Evolutionary conservation across 2,888 invertebrate species (phyloP), one percentile per base, ranked within the genome.

Genomic region (Oscheius sp.): DNA sequence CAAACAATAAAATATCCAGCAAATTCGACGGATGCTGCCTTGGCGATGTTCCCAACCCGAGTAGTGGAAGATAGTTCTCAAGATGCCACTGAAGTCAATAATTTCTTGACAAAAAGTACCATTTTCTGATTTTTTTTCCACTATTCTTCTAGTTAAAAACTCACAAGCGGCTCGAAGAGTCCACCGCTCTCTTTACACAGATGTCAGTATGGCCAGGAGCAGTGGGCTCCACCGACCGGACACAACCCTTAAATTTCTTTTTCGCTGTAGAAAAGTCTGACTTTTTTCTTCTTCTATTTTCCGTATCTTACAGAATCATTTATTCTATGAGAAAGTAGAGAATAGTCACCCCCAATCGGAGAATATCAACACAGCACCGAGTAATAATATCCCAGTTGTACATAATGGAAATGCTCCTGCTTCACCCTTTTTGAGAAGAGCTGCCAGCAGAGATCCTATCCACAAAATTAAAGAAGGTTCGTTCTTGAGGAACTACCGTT

Each of bases 401-500:
- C 20, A 48, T 48, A 48, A 48, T 48, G 48, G 48, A 3, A 29
- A 12, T 2, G 27, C 17, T 17, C 50, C 66, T 6, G 20, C 53
- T 31, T 66, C 66, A 3, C 66, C 66, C 10, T 66, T 66, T 57
- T 45, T 66, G 17, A 31, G 66, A 31, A 39, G 66, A 17, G 34
- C 55, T 20, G 66, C 55, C 5, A 66, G 66, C 45, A 31, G 66
- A 15, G 66, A 66, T 39, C 55, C 66, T 17, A 39, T 66, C 15
- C 48, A 48, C 34, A 66, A 55, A 37, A 42, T 66, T 12, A 66
- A 66, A 55, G 66, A 66, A 42, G 66, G 66, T 65, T 10, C 1
- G 58, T 57, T 65, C 25, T 27, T 23, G 1, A 25, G 6, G 17
- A 12, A n/a, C 3, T n/a, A 42, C 4, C 17, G 3, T 42, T 42